Base-by-base conservation (phyloP, 2,113 vertebrate genomes). In the Sula dactylatra region DNA sequence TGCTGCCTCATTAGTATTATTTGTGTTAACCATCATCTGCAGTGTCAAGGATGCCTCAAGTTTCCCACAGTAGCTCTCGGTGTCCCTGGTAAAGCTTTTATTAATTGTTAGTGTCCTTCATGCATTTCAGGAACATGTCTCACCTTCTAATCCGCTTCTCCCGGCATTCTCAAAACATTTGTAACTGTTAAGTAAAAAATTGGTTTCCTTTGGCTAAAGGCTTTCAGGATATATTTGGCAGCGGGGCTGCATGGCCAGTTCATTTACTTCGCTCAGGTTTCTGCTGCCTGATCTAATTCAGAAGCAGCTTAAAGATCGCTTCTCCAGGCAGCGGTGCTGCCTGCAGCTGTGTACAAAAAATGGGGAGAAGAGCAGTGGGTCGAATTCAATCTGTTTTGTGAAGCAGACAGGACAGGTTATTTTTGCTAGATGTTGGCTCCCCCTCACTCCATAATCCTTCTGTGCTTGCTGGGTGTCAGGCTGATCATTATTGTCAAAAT, bases 161-260 rank as follows among this genome's bases (percentile, higher is more conserved):
- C 36, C 0, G 0, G 54, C 20, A 1, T 55, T 76, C 71, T 85
- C 7, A 1, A 49, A 80, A 69, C 74, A 58, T 77, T 50, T 55
- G 55, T 71, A 88, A 79, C 59, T 24, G 5, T 64, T 65, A 16
- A 81, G 55, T 29, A 26, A 95, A 73, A 83, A 78, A 74, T 38
- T 4, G 64, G n/a, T 66, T 90, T 77, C 62, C 67, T 90, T 54
- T 93, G 79, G 82, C 74, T 36, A 31, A 72, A 92, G 87, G 65
- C 66, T 83, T 77, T 36, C 62, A 49, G 84, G 87, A 82, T 56
- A 21, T 11, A 3, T 16, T 61, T 8, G 5, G 56, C 79, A 88
- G 72, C 59, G 38, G 64, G 45, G 64, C 82, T 83, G 44, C 55
- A 32, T 1, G 6, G 67, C 49, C 7, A 2, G 10, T 26, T 79